phyloP scores from a whole-genome alignment of 2,888 invertebrate genomes.

The Ophraella communa region DNA sequence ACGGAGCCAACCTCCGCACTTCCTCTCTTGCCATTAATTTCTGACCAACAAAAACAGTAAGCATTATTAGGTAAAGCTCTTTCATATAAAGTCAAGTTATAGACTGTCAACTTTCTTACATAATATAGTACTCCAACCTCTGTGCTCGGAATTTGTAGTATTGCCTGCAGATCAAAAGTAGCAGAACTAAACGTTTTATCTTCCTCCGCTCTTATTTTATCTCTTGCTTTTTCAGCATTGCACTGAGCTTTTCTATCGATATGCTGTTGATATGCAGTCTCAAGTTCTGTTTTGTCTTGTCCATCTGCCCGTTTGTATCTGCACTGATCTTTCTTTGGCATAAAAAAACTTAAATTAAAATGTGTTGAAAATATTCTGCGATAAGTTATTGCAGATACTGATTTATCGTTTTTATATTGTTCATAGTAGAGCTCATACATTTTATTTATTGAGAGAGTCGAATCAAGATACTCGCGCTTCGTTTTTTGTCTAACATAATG shows the following conservation, averaged over 20 bases:
- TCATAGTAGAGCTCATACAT: too few species aligned
- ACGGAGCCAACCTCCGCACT: slow-evolving; percentile 48
- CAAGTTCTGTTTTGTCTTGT: background rate
- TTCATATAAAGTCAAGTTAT: slow-evolving; percentile 51
- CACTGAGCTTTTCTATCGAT: background rate
- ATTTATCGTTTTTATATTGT: background rate
- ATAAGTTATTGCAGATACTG: background rate
- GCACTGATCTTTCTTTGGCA: background rate
- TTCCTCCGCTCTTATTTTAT: background rate
- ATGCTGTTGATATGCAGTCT: too few species aligned
- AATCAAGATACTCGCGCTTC: background rate
- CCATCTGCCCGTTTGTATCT: background rate
- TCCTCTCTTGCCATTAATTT: slow-evolving; percentile 48
- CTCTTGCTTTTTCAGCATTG: background rate
- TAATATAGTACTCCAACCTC: slow-evolving; percentile 46
- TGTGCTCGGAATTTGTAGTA: slow-evolving; percentile 45
- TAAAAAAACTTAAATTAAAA: background rate
- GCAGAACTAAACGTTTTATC: background rate
- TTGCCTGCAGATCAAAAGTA: slow-evolving; percentile 41
- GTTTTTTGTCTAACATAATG: background rate
- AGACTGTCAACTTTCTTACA: slow-evolving; percentile 45
- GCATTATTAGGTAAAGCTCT: slow-evolving; percentile 44
- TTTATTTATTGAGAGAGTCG: too few species aligned
- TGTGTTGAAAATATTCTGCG: background rate
- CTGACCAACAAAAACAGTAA: slow-evolving; percentile 46